Base-by-base conservation (phyloP, 2,888 invertebrate genomes). In the Dasysyrphus tricinctus region DNA sequence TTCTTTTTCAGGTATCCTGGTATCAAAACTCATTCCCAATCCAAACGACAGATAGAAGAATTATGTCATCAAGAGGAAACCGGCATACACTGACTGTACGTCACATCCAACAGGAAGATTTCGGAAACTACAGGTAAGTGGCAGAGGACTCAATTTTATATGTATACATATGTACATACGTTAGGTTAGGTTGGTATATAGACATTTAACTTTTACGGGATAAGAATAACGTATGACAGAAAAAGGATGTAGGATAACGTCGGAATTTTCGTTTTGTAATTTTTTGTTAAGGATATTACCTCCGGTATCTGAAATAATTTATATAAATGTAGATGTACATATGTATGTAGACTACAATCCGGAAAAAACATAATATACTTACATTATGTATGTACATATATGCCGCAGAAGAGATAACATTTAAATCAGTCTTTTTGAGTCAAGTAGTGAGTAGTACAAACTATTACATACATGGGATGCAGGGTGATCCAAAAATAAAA, bases 21-120 rank as follows among this genome's bases (percentile, higher is more conserved):
- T 95, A 95, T 91, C 95, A 95, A 90, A 95, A 96, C 90, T 95
- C 95, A 81, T 95, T 95, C 89, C 94, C 94, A 0, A 92, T 96
- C 89, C 94, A 94, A 88, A 94, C 94, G 16, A 94, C 95, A n/a
- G 95, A 95, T 88, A 93, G 95, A 9, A 94, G 95, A 78, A 93
- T 94, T 16, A 95, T 96, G 94, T 94, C 95, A n/a, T 94, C 94
- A 6, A 92, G 95, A 42, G 95, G 95, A 57, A 95, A 95, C 93
- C 95, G 95, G 89, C 95, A 96, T 92, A 95, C 95, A 5, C 92
- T 96, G 39, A 93, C 93, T 82, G 94, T 96, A 69, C 94, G 94
- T 47, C 94, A 95, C 89, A 95, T 96, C 44, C 95, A 95, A 89
- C 94, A 94, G 0, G 94, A 94, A 88, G 96, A 96, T 91, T 95